Base-by-base conservation (phyloP, 2,797 vertebrate species). In the Mastacembelus armatus region DNA sequence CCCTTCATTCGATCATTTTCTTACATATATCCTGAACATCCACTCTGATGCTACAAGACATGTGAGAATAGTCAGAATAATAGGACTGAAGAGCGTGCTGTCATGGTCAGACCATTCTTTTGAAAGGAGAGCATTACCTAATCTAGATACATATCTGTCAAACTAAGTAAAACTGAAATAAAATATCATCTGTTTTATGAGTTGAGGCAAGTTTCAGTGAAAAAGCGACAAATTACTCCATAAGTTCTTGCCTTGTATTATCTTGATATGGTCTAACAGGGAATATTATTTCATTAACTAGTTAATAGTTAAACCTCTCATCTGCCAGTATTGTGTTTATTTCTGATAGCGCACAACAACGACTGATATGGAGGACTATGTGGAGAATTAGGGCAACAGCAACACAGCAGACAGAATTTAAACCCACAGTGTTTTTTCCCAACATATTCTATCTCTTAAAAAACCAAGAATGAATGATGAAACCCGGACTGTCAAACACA, bases 381-480 rank as follows among this genome's bases (percentile, higher is more conserved):
- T 21, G 12, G 30, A 75, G 60, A 89, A 88, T 74, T 86, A 88
- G 86, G 86, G 76, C 80, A 83, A 38, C 65, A 63, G 42, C 69
- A 77, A 65, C 64, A 65, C 59, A 65, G 64, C 38, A 56, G 69
- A 27, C 66, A 58, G 59, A 55, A 66, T 80, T 71, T 59, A 66
- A 81, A 78, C 68, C 78, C 71, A 70, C 76, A 66, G 51, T 40
- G 57, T 66, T 77, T 47, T 43, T n/a, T 85, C 78, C 80, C 69
- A 80, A 77, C 66, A 77, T 56, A 52, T 79, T 71, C 63, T 27
- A 52, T 73, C 78, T 57, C 69, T 65, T 43, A 44, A 44, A 32
- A 74, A 74, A 74, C 75, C 43, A 81, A 66, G 38, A 63, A 61
- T 0, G 32, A 78, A 80, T 84, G 87, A 89, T 90, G 85, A 91